Percentiles rank a stretch among this genome's conserved stretches.
Evolutionary conservation across 2,888 invertebrate species (phyloP).

Genomic region (Aplocera efformata): DNA sequence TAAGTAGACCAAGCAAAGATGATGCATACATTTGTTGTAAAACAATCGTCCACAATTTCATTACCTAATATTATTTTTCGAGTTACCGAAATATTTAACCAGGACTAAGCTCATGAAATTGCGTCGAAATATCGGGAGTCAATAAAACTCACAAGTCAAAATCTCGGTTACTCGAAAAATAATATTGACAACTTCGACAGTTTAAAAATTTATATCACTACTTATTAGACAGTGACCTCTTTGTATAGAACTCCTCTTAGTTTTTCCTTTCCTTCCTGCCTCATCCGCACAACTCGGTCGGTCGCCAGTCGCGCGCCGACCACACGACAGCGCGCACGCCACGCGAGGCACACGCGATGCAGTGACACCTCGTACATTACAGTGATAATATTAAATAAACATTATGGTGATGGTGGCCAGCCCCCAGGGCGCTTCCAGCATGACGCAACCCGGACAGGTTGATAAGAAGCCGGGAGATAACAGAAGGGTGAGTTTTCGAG

Average conservation of each 20-base stretch:
- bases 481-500: constrained; percentile 58
- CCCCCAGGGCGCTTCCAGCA: constrained; percentile 53
- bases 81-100: too few relatives aligned
- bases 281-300: constrained; percentile 21
- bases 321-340: constrained; percentile 41
- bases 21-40: too few relatives aligned
- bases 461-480: constrained; percentile 67
- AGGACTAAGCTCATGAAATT: too few relatives aligned
- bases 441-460: constrained; percentile 44
- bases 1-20: too few relatives aligned
- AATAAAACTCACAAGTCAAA: too few relatives aligned
- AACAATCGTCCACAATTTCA: too few relatives aligned
- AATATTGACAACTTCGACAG: too few relatives aligned
- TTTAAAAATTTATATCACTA: too few relatives aligned
- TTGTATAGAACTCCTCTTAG: constrained; percentile 7
- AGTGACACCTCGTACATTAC: constrained; percentile 6
- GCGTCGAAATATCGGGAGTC: too few relatives aligned
- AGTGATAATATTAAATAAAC: constrained; percentile 5
- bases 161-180: too few relatives aligned
- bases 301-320: constrained; percentile 68
- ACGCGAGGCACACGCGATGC: constrained; percentile 34
- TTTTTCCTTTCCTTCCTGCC: constrained; percentile 21
- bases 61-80: too few relatives aligned
- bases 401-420: constrained; percentile 69
- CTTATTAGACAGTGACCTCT: constrained; percentile 9